phyloP scores from a whole-genome alignment of 2,113 vertebrate species.

The Gavia stellata region DNA sequence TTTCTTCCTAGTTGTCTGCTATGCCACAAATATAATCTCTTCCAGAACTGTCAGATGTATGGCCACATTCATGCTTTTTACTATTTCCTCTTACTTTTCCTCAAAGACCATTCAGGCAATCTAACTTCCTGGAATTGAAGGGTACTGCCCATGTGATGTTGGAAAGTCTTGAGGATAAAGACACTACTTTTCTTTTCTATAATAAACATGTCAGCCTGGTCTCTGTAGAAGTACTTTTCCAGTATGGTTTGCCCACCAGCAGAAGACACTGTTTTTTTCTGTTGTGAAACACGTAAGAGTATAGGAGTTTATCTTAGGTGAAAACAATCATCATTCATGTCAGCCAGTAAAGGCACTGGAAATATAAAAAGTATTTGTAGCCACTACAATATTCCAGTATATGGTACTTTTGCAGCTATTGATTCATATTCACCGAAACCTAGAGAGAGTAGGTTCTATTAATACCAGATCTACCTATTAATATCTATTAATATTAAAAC shows the following conservation, averaged over 20 bases:
- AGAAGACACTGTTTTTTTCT: slow-evolving; percentile 1
- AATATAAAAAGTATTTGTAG: neutral
- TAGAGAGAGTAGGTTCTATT: neutral
- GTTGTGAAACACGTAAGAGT: neutral
- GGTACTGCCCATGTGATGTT: neutral
- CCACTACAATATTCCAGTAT: neutral
- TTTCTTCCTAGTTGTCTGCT: neutral
- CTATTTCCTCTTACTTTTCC: neutral
- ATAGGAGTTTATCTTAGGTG: neutral
- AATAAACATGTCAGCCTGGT: neutral
- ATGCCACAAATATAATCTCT: neutral
- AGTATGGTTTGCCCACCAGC: neutral
- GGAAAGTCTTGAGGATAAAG: neutral
- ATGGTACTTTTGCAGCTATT: neutral
- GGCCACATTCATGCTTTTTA: neutral
- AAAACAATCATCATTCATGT: slow-evolving; percentile 9
- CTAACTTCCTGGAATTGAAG: neutral
- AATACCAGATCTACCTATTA: slow-evolving; percentile 29
- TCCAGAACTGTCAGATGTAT: neutral
- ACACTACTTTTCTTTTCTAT: neutral
- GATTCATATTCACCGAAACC: slow-evolving; percentile 16
- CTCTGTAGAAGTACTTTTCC: neutral
- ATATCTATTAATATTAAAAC: slow-evolving; percentile 35
- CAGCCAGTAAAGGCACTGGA: neutral
- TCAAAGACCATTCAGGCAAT: neutral